Percentiles rank a stretch among this genome's conserved stretches.
Evolutionary conservation across 2,888 invertebrate species (phyloP).

Genomic region (Lissonota sp.): DNA sequence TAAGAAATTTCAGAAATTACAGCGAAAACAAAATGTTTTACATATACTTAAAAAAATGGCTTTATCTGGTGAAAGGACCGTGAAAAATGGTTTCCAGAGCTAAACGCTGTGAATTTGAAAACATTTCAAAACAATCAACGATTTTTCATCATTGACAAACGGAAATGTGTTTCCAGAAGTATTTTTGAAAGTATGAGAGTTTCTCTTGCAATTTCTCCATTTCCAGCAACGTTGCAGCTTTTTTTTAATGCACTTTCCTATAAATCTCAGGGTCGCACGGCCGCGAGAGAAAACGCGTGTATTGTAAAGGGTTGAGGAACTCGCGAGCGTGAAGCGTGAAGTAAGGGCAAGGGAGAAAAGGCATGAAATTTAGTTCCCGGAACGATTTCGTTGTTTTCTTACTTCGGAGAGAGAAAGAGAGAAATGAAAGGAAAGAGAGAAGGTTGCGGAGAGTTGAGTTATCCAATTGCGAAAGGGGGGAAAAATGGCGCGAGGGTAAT

Average conservation of each 20-base stretch:
- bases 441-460: constrained; percentile 40
- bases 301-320: constrained; percentile 41
- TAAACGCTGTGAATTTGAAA: neutral
- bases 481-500: constrained; percentile 28
- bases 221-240: constrained; percentile 17
- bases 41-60: too few species aligned
- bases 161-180: neutral
- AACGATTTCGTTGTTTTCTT: constrained; percentile 46
- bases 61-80: too few species aligned
- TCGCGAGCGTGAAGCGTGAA: constrained; percentile 50
- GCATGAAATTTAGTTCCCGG: constrained; percentile 61
- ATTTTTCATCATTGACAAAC: too few species aligned
- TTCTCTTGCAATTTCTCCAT: constrained; percentile 23
- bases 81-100: too few species aligned
- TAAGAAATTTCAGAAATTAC: too few species aligned
- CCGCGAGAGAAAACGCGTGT: constrained; percentile 30
- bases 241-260: neutral
- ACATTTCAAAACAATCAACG: neutral
- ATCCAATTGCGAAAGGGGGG: constrained; percentile 40
- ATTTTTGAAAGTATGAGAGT: neutral
- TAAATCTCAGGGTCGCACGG: constrained; percentile 39
- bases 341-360: constrained; percentile 21
- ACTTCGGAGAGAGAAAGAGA: constrained; percentile 13
- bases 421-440: neutral
- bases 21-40: too few species aligned